phyloP scores from a whole-genome alignment of 2,797 vertebrate species.

The Lindbergichthys nudifrons region DNA sequence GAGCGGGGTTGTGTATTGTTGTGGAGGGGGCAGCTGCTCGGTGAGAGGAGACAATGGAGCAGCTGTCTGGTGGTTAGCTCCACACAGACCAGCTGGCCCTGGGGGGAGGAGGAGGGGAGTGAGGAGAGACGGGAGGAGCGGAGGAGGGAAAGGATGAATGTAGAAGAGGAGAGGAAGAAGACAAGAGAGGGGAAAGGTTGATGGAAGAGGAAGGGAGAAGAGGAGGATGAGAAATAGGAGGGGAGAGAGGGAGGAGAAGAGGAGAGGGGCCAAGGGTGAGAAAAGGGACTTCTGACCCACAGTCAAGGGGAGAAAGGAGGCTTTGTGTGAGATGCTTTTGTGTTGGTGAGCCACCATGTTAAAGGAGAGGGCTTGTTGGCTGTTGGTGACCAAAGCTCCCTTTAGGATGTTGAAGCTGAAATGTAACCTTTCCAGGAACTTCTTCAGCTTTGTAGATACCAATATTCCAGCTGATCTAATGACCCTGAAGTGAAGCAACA shows the following conservation, averaged over 20 bases:
- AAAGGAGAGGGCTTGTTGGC: constrained; percentile 87
- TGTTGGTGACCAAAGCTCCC: constrained; percentile 75
- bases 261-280: constrained; percentile 74
- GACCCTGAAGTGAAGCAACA: not conserved
- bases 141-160: constrained; percentile 66
- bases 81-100: constrained; percentile 99
- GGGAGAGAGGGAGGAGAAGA: constrained; percentile 79
- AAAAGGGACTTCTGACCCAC: constrained; percentile 98
- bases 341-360: constrained; percentile 91
- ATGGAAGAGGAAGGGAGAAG: constrained; percentile 61
- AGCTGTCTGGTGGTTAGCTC: constrained; percentile 98
- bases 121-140: constrained; percentile 63
- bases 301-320: constrained; percentile 93
- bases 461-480: not conserved
- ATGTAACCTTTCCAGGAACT: constrained; percentile 41
- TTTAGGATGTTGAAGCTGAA: constrained; percentile 36
- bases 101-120: constrained; percentile 84
- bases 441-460: constrained; percentile 14
- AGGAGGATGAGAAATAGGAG: constrained; percentile 86
- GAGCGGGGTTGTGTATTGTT: constrained; percentile 91
- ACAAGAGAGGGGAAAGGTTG: constrained; percentile 77
- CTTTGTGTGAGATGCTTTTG: constrained; percentile 93
- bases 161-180: constrained; percentile 88
- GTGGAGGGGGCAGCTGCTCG: constrained; percentile 97
- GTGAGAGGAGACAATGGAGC: constrained; percentile 99